phyloP scores from a whole-genome alignment of 2,113 vertebrate genomes.

The Varanus salvator region DNA sequence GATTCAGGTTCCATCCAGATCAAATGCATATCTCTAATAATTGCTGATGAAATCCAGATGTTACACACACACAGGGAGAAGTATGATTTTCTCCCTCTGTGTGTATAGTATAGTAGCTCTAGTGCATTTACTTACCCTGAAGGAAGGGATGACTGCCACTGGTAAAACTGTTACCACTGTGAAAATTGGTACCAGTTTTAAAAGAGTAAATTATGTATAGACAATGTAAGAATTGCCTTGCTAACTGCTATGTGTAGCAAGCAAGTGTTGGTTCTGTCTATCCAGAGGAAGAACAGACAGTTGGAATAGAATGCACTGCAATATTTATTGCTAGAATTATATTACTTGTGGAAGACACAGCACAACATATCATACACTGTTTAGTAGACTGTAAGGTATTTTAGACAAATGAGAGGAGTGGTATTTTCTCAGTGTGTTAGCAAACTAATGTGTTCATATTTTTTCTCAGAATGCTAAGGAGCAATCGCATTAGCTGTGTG shows the following conservation, averaged over 20 bases:
- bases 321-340: neutral
- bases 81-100: neutral
- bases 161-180: neutral
- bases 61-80: too few relatives aligned
- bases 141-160: neutral
- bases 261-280: neutral
- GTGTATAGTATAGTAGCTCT: neutral
- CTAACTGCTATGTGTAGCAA: neutral
- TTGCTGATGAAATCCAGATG: neutral
- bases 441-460: conserved; percentile 17
- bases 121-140: neutral
- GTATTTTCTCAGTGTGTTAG: conserved; percentile 32
- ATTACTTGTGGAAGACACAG: neutral
- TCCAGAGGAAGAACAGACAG: neutral
- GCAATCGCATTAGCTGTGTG: conserved; percentile 95
- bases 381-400: neutral
- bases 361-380: neutral
- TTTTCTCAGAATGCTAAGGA: conserved; percentile 91
- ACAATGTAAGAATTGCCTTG: neutral
- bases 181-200: neutral
- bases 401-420: conserved; percentile 12
- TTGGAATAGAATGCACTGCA: neutral
- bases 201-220: neutral
- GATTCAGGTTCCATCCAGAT: neutral
- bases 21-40: too few relatives aligned